These are phyloP conservation scores for Pseudeuparius sepicola DNA, from an alignment of 2,888 invertebrate genomes.

Conservation along the genomic window DNA sequence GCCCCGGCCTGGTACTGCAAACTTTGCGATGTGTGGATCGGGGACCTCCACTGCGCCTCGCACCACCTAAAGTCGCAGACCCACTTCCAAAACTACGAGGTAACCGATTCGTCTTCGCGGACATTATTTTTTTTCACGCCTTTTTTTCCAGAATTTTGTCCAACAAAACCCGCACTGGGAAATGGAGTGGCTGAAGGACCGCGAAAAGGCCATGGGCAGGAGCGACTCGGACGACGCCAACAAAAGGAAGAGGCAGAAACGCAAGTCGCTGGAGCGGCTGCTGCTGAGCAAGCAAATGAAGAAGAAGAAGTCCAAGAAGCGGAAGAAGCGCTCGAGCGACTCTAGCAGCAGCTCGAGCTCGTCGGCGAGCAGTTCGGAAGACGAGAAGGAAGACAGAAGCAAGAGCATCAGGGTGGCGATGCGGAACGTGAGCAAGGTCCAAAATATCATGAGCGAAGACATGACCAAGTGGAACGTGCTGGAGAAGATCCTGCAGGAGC, in stretches of 20 bases:
- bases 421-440: slow-evolving; percentile 45
- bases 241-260: slow-evolving; percentile 27
- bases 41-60: slow-evolving; percentile 80
- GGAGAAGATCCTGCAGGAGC: slow-evolving; percentile 42
- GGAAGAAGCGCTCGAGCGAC: slow-evolving; percentile 34
- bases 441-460: slow-evolving; percentile 40
- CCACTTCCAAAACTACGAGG: slow-evolving; percentile 73
- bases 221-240: slow-evolving; percentile 25
- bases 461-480: slow-evolving; percentile 37
- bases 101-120: slow-evolving; percentile 33
- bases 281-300: slow-evolving; percentile 44
- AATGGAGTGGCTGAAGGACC: slow-evolving; percentile 74
- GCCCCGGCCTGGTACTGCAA: slow-evolving; percentile 86
- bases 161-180: slow-evolving; percentile 83
- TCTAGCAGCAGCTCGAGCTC: slow-evolving; percentile 41
- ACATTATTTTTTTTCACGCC: slow-evolving; percentile 6
- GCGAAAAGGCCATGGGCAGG: slow-evolving; percentile 42
- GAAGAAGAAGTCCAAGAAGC: slow-evolving; percentile 39
- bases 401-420: slow-evolving; percentile 56
- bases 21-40: slow-evolving; percentile 78
- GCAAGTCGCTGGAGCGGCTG: slow-evolving; percentile 21
- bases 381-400: slow-evolving; percentile 40
- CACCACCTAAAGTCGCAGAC: slow-evolving; percentile 70
- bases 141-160: slow-evolving; percentile 55
- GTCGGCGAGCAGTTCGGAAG: slow-evolving; percentile 37